These are phyloP conservation scores for Melieria picta DNA, from an alignment of 2,888 invertebrate genomes.

Conservation along the genomic window DNA sequence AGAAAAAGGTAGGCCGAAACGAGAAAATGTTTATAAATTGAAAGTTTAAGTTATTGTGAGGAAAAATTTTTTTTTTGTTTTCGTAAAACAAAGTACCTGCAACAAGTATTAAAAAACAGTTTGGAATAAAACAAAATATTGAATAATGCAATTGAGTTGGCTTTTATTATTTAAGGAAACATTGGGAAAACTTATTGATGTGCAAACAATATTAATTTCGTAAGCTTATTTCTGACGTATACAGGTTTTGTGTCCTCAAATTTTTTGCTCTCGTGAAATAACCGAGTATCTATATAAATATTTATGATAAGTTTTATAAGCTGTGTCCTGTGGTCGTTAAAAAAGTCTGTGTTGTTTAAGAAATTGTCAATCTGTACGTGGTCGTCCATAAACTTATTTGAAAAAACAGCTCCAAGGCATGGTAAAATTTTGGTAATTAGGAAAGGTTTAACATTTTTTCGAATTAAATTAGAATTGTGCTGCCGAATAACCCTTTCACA, in stretches of 20 bases:
- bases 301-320: not conserved
- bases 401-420: not conserved
- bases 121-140: no score
- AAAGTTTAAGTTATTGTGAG: no score
- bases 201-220: constrained; percentile 13
- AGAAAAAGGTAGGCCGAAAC: no score
- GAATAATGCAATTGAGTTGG: no score
- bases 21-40: no score
- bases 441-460: constrained; percentile 6
- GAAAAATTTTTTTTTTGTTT: no score
- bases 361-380: constrained; percentile 8
- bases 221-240: constrained; percentile 2
- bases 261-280: not conserved
- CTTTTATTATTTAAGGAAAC: not conserved
- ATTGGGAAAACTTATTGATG: not conserved
- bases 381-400: constrained; percentile 11
- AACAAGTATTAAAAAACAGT: no score
- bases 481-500: constrained; percentile 6
- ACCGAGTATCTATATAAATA: constrained; percentile 1
- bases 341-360: not conserved
- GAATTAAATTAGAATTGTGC: not conserved
- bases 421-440: constrained; percentile 3
- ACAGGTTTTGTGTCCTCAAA: not conserved
- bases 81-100: no score
- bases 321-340: not conserved